These are phyloP conservation scores for Hormaphis cornu DNA, from an alignment of 1,140 invertebrate species.

Conservation along the genomic window DNA sequence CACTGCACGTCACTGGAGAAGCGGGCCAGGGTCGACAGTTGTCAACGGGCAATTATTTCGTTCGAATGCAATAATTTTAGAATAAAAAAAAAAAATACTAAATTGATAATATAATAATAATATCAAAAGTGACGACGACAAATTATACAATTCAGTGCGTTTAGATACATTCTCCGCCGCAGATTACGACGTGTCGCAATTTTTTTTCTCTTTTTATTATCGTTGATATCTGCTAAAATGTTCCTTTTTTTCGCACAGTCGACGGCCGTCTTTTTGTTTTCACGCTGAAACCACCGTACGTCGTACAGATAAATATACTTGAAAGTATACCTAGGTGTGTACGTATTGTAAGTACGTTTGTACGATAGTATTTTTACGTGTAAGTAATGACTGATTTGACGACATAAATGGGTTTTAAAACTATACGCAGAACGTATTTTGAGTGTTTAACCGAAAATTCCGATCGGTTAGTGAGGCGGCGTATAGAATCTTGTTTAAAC, in stretches of 20 bases:
- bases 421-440: too few species aligned
- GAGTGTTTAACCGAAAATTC: too few species aligned
- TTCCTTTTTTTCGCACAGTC: too few species aligned
- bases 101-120: not conserved
- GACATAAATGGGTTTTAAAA: too few species aligned
- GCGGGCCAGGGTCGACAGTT: constrained; percentile 19
- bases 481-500: too few species aligned
- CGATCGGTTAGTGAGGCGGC: too few species aligned
- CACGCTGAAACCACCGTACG: not conserved
- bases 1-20: constrained; percentile 14
- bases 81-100: not conserved
- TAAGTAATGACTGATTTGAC: too few species aligned
- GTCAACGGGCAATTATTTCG: constrained; percentile 15
- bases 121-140: not conserved
- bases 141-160: constrained; percentile 5
- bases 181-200: not conserved
- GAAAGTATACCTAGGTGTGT: too few species aligned
- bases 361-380: too few species aligned
- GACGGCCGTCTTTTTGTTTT: too few species aligned
- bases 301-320: not conserved
- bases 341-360: too few species aligned
- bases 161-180: not conserved
- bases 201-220: not conserved
- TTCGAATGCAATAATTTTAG: not conserved
- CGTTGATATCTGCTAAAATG: not conserved